phyloP scores from a whole-genome alignment of 1,140 invertebrate species.

The Drosophila ercepeae region DNA sequence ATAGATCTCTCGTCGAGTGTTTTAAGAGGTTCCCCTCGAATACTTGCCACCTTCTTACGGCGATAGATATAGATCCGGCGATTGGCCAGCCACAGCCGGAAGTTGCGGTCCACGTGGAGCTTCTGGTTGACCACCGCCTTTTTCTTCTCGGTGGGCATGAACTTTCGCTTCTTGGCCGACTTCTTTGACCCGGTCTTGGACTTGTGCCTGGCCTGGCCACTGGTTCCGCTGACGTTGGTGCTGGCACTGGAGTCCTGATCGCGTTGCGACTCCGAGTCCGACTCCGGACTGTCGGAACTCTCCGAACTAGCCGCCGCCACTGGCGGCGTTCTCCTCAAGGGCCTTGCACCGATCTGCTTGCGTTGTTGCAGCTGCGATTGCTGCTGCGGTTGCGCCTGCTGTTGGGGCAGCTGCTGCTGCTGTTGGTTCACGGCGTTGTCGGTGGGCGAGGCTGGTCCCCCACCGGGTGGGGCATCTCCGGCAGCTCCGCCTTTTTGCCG shows the following conservation, averaged over 20 bases:
- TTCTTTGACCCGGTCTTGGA: constrained; percentile 5
- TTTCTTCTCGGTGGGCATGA: constrained; percentile 48
- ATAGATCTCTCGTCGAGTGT: too few relatives aligned
- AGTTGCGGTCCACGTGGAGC: constrained; percentile 59
- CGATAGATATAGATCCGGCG: constrained; percentile 72
- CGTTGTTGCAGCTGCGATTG: neutral
- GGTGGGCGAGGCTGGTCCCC: neutral
- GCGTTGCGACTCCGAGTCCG: constrained; percentile 26
- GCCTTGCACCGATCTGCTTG: constrained; percentile 1
- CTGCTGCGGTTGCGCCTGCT: neutral
- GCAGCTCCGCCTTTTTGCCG: constrained; percentile 27
- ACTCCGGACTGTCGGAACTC: constrained; percentile 23
- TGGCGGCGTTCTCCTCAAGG: neutral
- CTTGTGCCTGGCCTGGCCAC: neutral
- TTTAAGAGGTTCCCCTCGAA: neutral
- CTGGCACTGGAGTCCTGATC: constrained; percentile 4
- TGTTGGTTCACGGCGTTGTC: neutral
- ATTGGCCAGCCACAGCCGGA: constrained; percentile 75
- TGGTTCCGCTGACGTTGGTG: neutral
- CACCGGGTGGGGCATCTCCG: neutral
- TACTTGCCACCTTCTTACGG: constrained; percentile 57
- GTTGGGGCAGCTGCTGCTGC: neutral
- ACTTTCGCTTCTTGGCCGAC: constrained; percentile 49
- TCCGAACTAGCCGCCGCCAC: constrained; percentile 28
- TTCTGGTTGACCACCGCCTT: constrained; percentile 35